Evolutionary conservation across 2,888 invertebrate genomes (phyloP).

Genomic region (Gisinianus flammeolus): DNA sequence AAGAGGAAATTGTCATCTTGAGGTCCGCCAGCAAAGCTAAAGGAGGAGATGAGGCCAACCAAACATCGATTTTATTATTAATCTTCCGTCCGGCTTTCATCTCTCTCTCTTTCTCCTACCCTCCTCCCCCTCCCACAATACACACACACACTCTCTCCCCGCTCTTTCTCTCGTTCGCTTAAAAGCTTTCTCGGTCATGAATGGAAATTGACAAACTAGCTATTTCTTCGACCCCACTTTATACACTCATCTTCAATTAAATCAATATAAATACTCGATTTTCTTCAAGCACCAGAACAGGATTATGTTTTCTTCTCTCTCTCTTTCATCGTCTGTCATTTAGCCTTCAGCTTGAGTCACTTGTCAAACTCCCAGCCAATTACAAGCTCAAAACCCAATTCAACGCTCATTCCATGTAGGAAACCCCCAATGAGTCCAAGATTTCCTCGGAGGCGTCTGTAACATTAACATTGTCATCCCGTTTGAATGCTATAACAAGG

Average conservation of each 20-base stretch:
- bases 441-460: too few relatives aligned
- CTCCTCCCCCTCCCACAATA: background rate
- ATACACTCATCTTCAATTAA: conserved; percentile 21
- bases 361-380: too few relatives aligned
- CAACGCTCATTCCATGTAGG: too few relatives aligned
- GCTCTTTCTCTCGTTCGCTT: conserved; percentile 26
- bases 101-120: conserved; percentile 8
- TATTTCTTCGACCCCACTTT: background rate
- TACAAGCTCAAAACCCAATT: too few relatives aligned
- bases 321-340: background rate
- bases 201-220: conserved; percentile 41
- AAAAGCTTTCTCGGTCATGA: conserved; percentile 44
- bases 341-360: background rate
- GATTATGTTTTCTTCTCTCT: background rate
- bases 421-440: too few relatives aligned
- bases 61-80: conserved; percentile 52
- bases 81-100: conserved; percentile 40
- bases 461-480: too few relatives aligned
- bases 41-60: conserved; percentile 38
- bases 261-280: conserved; percentile 6
- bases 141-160: background rate
- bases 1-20: conserved; percentile 33
- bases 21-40: conserved; percentile 1
- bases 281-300: too few relatives aligned
- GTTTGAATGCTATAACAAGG: too few relatives aligned